Evolutionary conservation across 2,888 invertebrate species (phyloP).

Genomic region (Lysandra coridon): DNA sequence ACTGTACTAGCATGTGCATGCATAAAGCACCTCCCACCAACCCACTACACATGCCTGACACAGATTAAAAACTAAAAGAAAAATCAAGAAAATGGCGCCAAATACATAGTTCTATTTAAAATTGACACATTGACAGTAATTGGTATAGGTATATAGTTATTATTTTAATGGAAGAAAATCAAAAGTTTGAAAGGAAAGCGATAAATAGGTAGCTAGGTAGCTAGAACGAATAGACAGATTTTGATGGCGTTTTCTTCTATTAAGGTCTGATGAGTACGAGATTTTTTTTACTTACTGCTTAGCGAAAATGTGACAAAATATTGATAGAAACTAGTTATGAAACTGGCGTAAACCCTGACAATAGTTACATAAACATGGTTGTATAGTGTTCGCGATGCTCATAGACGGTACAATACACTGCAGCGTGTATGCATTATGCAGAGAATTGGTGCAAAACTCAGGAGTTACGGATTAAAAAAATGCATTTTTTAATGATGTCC

Average conservation of each 20-base stretch:
- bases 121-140: too few relatives aligned
- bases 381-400: constrained; percentile 1
- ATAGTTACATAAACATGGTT: constrained; percentile 6
- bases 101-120: not conserved
- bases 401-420: constrained; percentile 28
- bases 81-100: not conserved
- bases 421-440: constrained; percentile 46
- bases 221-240: too few relatives aligned
- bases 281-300: not conserved
- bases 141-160: too few relatives aligned
- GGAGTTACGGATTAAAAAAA: not conserved
- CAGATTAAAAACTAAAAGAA: not conserved
- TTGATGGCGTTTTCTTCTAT: not conserved
- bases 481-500: too few relatives aligned
- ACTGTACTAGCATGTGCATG: constrained; percentile 1
- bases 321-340: not conserved
- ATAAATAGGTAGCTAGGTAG: too few relatives aligned
- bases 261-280: too few relatives aligned
- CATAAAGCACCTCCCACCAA: constrained; percentile 11
- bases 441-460: constrained; percentile 41
- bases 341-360: not conserved
- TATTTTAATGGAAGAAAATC: too few relatives aligned
- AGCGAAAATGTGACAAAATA: not conserved
- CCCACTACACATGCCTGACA: constrained; percentile 5
- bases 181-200: not conserved